These are phyloP conservation scores for Drosophila quinaria DNA, from an alignment of 2,888 invertebrate species.

Conservation along the genomic window DNA sequence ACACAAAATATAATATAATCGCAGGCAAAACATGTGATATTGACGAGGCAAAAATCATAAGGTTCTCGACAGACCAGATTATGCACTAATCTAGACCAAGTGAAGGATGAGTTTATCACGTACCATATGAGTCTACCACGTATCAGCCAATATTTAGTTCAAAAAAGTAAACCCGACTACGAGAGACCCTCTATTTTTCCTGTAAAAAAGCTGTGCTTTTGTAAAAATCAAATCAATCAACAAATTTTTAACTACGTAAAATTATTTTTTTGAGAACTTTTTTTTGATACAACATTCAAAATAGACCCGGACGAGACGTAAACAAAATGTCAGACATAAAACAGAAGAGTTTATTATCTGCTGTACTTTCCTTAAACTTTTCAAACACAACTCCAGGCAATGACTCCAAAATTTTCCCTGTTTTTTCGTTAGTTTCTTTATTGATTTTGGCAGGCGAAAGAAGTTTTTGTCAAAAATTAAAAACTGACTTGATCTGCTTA, in stretches of 20 bases:
- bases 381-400: too few species aligned
- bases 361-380: too few species aligned
- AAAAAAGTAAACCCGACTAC: not conserved
- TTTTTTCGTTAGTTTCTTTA: too few species aligned
- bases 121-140: not conserved
- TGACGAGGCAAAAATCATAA: constrained; percentile 10
- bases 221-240: not conserved
- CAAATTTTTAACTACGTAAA: not conserved
- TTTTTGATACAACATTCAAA: too few species aligned
- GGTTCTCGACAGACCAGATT: constrained; percentile 16
- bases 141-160: not conserved
- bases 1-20: constrained; percentile 19
- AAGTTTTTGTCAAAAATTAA: too few species aligned
- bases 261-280: too few species aligned
- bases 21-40: constrained; percentile 16
- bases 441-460: too few species aligned
- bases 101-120: constrained; percentile 38
- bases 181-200: not conserved
- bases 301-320: too few species aligned
- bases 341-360: too few species aligned
- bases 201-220: not conserved
- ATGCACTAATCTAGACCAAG: constrained; percentile 27
- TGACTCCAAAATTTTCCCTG: too few species aligned
- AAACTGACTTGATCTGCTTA: too few species aligned
- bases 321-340: too few species aligned